phyloP scores from a whole-genome alignment of 1,140 invertebrate species.

The Carcinoscorpius rotundicauda region DNA sequence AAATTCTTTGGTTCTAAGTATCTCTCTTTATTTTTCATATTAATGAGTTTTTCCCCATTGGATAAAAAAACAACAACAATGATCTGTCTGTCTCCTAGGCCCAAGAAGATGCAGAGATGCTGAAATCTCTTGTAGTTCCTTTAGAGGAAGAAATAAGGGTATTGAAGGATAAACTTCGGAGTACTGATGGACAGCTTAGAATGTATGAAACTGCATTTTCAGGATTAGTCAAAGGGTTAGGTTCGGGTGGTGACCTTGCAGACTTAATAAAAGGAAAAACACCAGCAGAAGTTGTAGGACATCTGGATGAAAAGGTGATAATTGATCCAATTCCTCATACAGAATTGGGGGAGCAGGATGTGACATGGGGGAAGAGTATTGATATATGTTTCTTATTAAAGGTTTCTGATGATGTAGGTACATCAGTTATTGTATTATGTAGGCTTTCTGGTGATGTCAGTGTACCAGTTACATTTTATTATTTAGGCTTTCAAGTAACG shows the following conservation, averaged over 20 bases:
- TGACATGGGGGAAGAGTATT: too few species aligned
- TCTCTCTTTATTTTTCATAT: too few species aligned
- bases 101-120: conserved; percentile 76
- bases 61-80: not conserved
- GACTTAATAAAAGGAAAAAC: conserved; percentile 36
- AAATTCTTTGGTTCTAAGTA: too few species aligned
- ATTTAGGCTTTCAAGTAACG: too few species aligned
- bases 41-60: too few species aligned
- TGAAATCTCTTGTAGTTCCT: conserved; percentile 74
- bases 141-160: conserved; percentile 83
- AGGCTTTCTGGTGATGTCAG: too few species aligned
- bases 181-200: conserved; percentile 64
- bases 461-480: too few species aligned
- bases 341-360: too few species aligned
- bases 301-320: conserved; percentile 45
- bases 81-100: conserved; percentile 40
- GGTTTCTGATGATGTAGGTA: too few species aligned
- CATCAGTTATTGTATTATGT: too few species aligned
- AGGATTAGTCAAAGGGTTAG: conserved; percentile 20
- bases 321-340: too few species aligned
- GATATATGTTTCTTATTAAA: too few species aligned
- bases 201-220: conserved; percentile 39
- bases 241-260: conserved; percentile 26
- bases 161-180: conserved; percentile 71
- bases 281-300: conserved; percentile 47